Evolutionary conservation across 2,888 invertebrate genomes (phyloP), one percentile per base, ranked within the genome.

Genomic region (Rosalia funebris): DNA sequence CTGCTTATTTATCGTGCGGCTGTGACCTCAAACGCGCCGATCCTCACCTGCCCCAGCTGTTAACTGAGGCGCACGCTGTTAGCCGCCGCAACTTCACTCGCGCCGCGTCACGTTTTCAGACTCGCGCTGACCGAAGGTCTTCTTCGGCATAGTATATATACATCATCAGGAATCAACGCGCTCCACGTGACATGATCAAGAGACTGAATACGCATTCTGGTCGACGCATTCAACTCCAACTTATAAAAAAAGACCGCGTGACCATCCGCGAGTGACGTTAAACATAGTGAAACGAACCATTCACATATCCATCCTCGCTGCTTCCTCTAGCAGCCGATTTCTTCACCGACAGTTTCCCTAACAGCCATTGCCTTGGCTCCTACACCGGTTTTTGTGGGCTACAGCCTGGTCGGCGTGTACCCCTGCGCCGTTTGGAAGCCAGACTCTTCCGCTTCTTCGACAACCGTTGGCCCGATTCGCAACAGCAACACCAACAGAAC

Each of bases 321-420:
- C 53, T 17, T 60, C 53, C 57, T 37, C 57, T 25, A 52, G 66
- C 69, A 66, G 70, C 73, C 31, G 62, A 52, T 62, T 71, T 76
- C 57, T 55, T 75, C 48, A 66, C 67, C 66, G 44, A 45, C 44
- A 55, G 70, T 66, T 60, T 63, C 53, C 62, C 62, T 63, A 57
- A n/a, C 7, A 80, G 71, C 77, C 77, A 77, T 76, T 79, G 80
- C 81, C 80, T 82, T 82, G 82, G 82, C 81, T 81, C 74, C 81
- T 72, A 73, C 78, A 79, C 79, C 81, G 79, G 77, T 78, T 60
- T 74, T 81, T 69, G 77, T 82, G 82, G 83, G 83, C 77, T 84
- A 83, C 82, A 84, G 83, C 82, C 83, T 84, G 73, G 82, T 84
- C 71, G 84, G 84, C 81, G 83, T 84, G 79, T 83, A 83, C 81